Evolutionary conservation across 2,888 invertebrate genomes (phyloP), one percentile per base, ranked within the genome.

Genomic region (Andrena trimmerana): DNA sequence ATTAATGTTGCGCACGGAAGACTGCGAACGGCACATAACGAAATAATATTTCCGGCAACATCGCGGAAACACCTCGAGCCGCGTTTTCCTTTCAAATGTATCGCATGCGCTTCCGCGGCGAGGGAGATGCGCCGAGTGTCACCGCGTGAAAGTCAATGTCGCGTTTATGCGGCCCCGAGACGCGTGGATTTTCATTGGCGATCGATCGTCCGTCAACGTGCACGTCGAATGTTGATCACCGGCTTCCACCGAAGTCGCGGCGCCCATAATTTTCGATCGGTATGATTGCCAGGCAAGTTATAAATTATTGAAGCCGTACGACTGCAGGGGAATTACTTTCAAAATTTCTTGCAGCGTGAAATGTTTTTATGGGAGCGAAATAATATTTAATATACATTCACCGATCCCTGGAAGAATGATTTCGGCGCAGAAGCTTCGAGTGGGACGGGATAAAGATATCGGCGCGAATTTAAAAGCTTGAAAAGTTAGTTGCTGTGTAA

Each of bases 121-220:
- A 73, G 24, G 50, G 68, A 13, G 72, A 68, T 20, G 68, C 68
- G 50, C 13, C 20, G 52, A 36, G 29, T 16, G 31, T 72, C 76
- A 7, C 52, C 77, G 66, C 63, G 83, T 71, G 83, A 83, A 83
- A 83, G 83, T 83, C 83, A 76, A 81, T 76, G 77, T 69, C 70
- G 77, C 73, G 65, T 66, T 70, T 59, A 60, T 36, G 48, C 70
- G 52, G 50, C 48, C n/a, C 66, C 42, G 63, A 62, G 57, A 78
- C 85, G 83, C 85, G 78, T 78, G 86, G 86, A 90, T 89, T 90
- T 54, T 78, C 89, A 66, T 71, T 67, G 67, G 13, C 54, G 50
- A 71, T 27, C 66, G 67, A 71, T 67, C 69, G 72, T 29, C 33
- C 60, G 59, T 70, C 59, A 70, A 48, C 48, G 42, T 36, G 69